These are phyloP conservation scores for Leptopilina syphax DNA, from an alignment of 2,888 invertebrate genomes.

Conservation along the genomic window DNA sequence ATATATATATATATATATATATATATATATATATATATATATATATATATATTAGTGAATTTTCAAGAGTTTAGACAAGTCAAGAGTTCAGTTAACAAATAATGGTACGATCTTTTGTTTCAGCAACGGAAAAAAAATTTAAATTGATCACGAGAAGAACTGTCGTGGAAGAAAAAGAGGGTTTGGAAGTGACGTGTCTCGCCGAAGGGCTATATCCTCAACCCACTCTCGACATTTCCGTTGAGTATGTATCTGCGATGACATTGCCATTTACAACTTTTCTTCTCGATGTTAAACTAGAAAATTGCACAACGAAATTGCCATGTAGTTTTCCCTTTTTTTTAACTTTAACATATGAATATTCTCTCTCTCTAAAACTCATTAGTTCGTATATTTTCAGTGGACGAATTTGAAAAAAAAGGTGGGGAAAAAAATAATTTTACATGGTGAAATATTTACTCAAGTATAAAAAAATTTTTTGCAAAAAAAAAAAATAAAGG, in stretches of 20 bases:
- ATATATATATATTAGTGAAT: background rate
- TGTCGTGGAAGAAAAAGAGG: conserved; percentile 65
- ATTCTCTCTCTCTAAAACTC: background rate
- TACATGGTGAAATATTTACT: too few relatives aligned
- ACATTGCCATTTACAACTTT: conserved; percentile 20
- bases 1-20: too few relatives aligned
- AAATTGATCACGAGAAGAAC: conserved; percentile 67
- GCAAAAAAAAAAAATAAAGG: too few relatives aligned
- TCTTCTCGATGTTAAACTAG: conserved; percentile 19
- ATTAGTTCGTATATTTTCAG: too few relatives aligned
- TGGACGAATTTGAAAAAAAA: background rate
- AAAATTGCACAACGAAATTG: conserved; percentile 9
- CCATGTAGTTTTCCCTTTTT: conserved; percentile 3
- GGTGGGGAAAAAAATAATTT: background rate
- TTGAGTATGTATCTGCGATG: conserved; percentile 69
- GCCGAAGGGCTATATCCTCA: conserved; percentile 72
- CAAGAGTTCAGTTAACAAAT: conserved; percentile 17
- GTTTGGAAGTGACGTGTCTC: conserved; percentile 69
- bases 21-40: too few relatives aligned
- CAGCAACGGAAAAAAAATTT: conserved; percentile 72
- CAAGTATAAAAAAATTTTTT: too few relatives aligned
- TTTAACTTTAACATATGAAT: conserved; percentile 6
- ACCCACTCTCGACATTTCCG: conserved; percentile 71
- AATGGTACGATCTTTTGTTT: conserved; percentile 55
- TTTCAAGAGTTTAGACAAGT: background rate